phyloP scores from a whole-genome alignment of 2,797 vertebrate species.

The Mus spretus region DNA sequence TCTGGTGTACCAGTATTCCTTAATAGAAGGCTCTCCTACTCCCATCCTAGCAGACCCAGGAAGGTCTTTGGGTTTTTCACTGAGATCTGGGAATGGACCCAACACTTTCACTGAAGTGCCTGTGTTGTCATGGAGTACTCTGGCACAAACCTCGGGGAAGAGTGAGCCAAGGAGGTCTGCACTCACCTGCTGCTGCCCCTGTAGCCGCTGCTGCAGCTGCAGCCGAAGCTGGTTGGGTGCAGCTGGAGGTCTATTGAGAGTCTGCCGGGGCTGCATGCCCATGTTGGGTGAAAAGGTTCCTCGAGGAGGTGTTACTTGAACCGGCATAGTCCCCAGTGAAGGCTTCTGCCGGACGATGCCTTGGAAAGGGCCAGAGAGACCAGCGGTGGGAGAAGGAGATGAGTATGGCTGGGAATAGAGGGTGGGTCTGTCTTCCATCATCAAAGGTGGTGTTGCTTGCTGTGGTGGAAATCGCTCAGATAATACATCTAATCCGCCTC shows the following conservation, averaged over 20 bases:
- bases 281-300: slow-evolving; percentile 91
- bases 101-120: background rate
- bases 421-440: slow-evolving; percentile 92
- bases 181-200: slow-evolving; percentile 95
- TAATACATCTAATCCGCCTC: slow-evolving; percentile 93
- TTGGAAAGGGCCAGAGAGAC: slow-evolving; percentile 90
- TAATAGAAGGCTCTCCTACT: slow-evolving; percentile 1
- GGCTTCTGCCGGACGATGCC: slow-evolving; percentile 91
- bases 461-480: slow-evolving; percentile 92
- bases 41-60: background rate
- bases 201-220: slow-evolving; percentile 96
- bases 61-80: slow-evolving; percentile 15
- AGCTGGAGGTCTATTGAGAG: slow-evolving; percentile 89
- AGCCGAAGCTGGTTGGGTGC: slow-evolving; percentile 95
- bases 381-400: slow-evolving; percentile 91
- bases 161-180: background rate
- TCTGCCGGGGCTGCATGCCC: slow-evolving; percentile 90
- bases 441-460: slow-evolving; percentile 87
- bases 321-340: slow-evolving; percentile 89
- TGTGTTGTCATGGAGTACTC: background rate
- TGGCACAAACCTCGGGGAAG: background rate
- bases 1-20: background rate
- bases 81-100: background rate
- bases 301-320: slow-evolving; percentile 89
- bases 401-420: slow-evolving; percentile 91